phyloP scores from a whole-genome alignment of 2,113 vertebrate genomes.

The Zosterops pallidus region DNA sequence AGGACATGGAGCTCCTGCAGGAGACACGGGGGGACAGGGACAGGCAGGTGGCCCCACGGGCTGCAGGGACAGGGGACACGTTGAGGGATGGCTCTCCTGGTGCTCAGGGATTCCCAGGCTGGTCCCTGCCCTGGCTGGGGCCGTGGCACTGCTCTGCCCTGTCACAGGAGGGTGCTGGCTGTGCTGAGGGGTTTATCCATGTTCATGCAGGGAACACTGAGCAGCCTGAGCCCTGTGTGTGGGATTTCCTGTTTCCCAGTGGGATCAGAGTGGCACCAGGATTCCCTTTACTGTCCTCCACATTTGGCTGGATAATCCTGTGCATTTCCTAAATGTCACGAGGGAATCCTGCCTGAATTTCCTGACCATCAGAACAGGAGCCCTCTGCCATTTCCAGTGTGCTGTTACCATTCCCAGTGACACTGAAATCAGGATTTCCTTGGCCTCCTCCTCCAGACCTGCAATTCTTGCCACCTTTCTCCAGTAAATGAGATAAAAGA shows the following conservation, averaged over 20 bases:
- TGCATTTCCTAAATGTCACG: neutral
- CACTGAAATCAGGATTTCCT: neutral
- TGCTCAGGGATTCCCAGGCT: neutral
- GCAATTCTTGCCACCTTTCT: neutral
- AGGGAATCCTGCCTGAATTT: neutral
- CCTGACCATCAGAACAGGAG: too few relatives aligned
- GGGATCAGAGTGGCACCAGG: neutral
- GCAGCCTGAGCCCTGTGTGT: neutral
- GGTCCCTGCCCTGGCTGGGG: neutral
- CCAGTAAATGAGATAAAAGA: neutral
- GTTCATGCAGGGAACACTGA: neutral
- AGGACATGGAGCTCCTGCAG: too few relatives aligned
- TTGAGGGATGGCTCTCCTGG: neutral
- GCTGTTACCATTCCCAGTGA: neutral
- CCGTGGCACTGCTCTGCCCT: neutral
- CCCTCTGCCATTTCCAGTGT: neutral
- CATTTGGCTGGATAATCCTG: neutral
- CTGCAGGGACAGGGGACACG: accelerated
- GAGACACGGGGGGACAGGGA: neutral
- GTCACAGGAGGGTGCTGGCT: neutral
- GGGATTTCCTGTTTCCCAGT: accelerated
- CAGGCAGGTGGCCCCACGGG: neutral
- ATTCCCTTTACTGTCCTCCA: neutral
- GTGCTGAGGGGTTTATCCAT: neutral
- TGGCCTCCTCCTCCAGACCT: neutral